Evolutionary conservation across 2,888 invertebrate species (phyloP).

Genomic region (Ceraclea dissimilis): DNA sequence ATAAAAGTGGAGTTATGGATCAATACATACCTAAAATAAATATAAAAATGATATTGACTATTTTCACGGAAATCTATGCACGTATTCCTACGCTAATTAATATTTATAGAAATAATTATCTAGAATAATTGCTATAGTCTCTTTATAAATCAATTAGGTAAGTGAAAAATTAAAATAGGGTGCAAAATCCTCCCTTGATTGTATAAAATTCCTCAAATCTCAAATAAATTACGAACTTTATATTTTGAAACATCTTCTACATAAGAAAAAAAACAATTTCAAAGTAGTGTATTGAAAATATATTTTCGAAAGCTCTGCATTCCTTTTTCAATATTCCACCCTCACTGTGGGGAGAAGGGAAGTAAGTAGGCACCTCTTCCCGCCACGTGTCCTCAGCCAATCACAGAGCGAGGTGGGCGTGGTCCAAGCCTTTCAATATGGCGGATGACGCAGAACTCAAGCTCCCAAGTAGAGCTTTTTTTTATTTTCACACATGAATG

Average conservation of each 20-base stretch:
- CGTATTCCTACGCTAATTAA: too few species aligned
- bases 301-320: conserved; percentile 4
- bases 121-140: too few species aligned
- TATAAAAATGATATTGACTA: too few species aligned
- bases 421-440: conserved; percentile 40
- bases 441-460: conserved; percentile 32
- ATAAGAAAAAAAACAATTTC: neutral
- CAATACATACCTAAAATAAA: too few species aligned
- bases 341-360: conserved; percentile 1
- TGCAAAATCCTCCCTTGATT: too few species aligned
- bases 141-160: too few species aligned
- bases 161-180: too few species aligned
- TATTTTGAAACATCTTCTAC: neutral
- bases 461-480: conserved; percentile 14
- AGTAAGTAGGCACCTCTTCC: conserved; percentile 5
- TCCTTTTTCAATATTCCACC: conserved; percentile 19
- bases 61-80: too few species aligned
- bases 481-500: conserved; percentile 22
- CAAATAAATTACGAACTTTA: too few species aligned
- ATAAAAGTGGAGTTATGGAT: too few species aligned
- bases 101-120: too few species aligned
- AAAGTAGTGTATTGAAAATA: conserved; percentile 1
- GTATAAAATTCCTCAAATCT: too few species aligned
- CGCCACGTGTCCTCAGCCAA: conserved; percentile 32
- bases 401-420: conserved; percentile 35